Base-by-base conservation (phyloP, 2,797 vertebrate species). In the Enteromius paludinosus region DNA sequence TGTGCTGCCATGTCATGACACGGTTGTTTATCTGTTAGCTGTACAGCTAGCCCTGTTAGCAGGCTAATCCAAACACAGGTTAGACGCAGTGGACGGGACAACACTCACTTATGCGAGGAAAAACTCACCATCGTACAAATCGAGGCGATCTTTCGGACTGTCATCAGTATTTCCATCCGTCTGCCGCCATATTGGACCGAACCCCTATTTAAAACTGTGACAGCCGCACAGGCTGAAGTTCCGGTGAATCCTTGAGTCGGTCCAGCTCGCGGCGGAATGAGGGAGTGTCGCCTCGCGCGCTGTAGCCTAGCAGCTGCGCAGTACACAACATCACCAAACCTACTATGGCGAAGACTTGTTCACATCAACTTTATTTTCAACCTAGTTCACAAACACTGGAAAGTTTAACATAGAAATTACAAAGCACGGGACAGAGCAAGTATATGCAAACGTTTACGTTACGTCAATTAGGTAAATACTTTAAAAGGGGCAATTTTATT, bases 111-210 rank as follows among this genome's bases (percentile, higher is more conserved):
- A 41, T 35, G 7, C 3, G 78, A 78, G 62, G n/a, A 18, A 14
- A 85, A 69, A 10, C 96, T 94, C 90, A 97, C 97, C 97, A 97
- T 97, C 94, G 96, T 97, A 97, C 97, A 97, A 95, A 97, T 96
- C 95, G 96, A 97, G 92, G 97, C 96, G 94, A 97, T 96, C 94
- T 97, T 97, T 91, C 96, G 96, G 95, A 97, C 96, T 92, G 96
- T 97, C 96, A 97, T 96, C 95, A 96, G 96, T 93, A 96, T 93
- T 94, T 96, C 96, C 96, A 97, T 97, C 95, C 95, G 95, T 93
- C 88, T 91, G 91, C 89, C 92, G 92, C 96, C 96, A 96, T 97
- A 92, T 90, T 96, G 94, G 94, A 94, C 93, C 95, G 92, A 94
- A 92, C 94, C 93, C 91, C 92, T 90, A 83, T 90, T 91, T 88